Evolutionary conservation across 2,888 invertebrate species (phyloP).

Genomic region (Parnassius mnemosyne): DNA sequence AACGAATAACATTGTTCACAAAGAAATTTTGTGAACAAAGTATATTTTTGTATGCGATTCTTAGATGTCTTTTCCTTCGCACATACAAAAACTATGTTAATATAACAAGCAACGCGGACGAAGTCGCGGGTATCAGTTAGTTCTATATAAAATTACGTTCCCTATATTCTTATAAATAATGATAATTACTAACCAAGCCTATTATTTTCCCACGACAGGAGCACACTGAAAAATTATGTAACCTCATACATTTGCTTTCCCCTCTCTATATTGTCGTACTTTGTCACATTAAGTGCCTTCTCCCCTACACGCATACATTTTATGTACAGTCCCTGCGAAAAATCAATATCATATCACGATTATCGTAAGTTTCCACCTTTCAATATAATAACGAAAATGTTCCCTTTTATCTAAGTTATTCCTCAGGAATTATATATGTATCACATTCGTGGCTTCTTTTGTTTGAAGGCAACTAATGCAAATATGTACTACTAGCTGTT

Average conservation of each 20-base stretch:
- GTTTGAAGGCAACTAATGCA: background rate
- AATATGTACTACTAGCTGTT: no score
- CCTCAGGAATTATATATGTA: no score
- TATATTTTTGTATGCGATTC: no score
- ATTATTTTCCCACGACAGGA: conserved; percentile 13
- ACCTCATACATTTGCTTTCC: conserved; percentile 23
- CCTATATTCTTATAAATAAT: conserved; percentile 4
- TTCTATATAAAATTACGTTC: no score
- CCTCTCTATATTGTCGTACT: conserved; percentile 24
- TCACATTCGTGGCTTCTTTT: background rate
- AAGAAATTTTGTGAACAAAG: no score
- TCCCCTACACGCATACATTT: conserved; percentile 12
- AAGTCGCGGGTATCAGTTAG: no score
- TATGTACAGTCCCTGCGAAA: conserved; percentile 16
- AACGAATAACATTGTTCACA: no score
- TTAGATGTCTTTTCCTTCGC: no score
- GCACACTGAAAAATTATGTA: conserved; percentile 11
- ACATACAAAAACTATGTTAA: no score
- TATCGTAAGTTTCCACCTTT: conserved; percentile 4
- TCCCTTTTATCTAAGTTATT: no score
- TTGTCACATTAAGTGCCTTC: conserved; percentile 27
- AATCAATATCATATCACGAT: conserved; percentile 18
- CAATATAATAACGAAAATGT: no score
- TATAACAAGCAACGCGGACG: no score
- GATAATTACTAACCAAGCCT: conserved; percentile 13